A percentile compares a stretch with the other conserved stretches of the same genome.
Conservation (phyloP, 2,113 vertebrate species). For the Nyctereutes procyonoides region DNA sequence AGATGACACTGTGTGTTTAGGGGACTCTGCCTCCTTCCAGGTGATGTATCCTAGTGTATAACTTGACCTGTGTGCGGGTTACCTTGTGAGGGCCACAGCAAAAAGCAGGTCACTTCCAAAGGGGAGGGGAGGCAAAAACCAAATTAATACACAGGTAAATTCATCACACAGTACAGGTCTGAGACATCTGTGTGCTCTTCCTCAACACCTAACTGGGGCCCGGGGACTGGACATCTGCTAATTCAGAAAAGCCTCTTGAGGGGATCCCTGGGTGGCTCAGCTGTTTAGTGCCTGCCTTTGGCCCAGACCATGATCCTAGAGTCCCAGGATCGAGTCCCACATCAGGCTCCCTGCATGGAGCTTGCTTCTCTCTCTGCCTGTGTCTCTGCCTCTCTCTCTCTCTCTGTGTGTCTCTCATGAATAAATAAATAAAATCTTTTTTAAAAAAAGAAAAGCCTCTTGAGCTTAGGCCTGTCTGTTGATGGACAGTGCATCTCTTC, state of each 20-base stretch:
- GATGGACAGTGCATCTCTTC: not conserved
- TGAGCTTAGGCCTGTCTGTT: not conserved
- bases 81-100: not conserved
- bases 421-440: too few species aligned
- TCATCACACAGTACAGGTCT: not conserved
- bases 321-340: too few species aligned
- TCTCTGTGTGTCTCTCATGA: too few species aligned
- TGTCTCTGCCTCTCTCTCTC: too few species aligned
- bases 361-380: too few species aligned
- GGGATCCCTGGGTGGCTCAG: too few species aligned
- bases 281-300: too few species aligned
- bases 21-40: not conserved
- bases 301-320: too few species aligned
- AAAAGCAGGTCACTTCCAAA: not conserved
- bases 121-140: not conserved
- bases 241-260: not conserved
- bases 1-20: not conserved
- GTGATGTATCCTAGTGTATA: not conserved
- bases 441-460: not conserved
- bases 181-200: not conserved
- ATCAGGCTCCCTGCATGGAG: too few species aligned
- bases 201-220: not conserved
- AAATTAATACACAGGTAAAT: not conserved
- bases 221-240: not conserved
- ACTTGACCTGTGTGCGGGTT: not conserved